These are phyloP conservation scores for Sus scrofa DNA, from an alignment of 2,113 vertebrate species.

Conservation along the genomic window T2T-Sscrofa CM000822.6:29834501-29835000, in stretches of 20 bases:
- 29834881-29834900: not conserved
- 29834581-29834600: not conserved
- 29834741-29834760: not conserved
- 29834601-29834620: not conserved
- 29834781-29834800: not conserved
- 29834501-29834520: not conserved
- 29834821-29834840: not conserved
- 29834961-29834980: not conserved
- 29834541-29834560: not conserved
- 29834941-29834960: not conserved
- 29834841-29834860: not conserved
- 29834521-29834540: not conserved
- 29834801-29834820: not conserved
- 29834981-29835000: not conserved
- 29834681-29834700: not conserved
- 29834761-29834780: not conserved
- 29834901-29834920: not conserved
- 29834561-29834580: not conserved
- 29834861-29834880: not conserved
- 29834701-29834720: not conserved
- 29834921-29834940: not conserved
- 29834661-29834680: not conserved
- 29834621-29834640: rapidly evolving
- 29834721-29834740: not conserved
- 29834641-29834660: not conserved